Conservation (phyloP, 2,797 vertebrate genomes). For the Odontamblyopus rebecca region DNA sequence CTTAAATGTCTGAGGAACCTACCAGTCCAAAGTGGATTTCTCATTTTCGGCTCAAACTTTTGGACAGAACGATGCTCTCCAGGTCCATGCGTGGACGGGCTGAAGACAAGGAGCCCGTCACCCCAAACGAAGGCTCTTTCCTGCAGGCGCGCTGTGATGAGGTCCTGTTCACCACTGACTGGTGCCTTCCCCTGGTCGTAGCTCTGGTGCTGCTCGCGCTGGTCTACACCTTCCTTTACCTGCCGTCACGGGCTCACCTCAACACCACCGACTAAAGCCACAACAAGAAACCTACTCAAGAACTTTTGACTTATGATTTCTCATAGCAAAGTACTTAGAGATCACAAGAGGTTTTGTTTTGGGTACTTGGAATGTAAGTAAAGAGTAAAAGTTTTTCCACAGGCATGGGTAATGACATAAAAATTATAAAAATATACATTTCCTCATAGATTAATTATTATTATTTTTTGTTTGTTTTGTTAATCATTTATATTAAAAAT, state of each 20-base stretch:
- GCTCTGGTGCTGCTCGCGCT: conserved; percentile 74
- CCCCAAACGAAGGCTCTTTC: conserved; percentile 47
- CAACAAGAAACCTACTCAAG: neutral
- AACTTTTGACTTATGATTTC: neutral
- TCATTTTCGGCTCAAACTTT: neutral
- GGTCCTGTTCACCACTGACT: conserved; percentile 76
- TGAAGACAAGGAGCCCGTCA: neutral
- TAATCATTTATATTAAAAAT: too few species aligned
- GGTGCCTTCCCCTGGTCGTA: conserved; percentile 72
- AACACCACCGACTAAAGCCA: conserved; percentile 52
- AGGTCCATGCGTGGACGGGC: conserved; percentile 33
- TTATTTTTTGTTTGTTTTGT: too few species aligned
- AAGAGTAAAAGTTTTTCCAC: neutral
- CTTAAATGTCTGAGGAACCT: neutral
- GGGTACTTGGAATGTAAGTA: neutral
- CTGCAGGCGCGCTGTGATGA: conserved; percentile 76
- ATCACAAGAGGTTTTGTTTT: neutral
- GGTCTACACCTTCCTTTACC: conserved; percentile 76
- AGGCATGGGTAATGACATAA: too few species aligned
- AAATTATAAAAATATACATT: too few species aligned
- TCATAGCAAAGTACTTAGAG: neutral
- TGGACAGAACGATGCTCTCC: neutral
- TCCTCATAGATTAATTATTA: neutral
- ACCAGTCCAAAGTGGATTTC: neutral
- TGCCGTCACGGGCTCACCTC: conserved; percentile 73